Base-by-base conservation (phyloP, 1,140 invertebrate genomes). In the Maniola jurtina region DNA sequence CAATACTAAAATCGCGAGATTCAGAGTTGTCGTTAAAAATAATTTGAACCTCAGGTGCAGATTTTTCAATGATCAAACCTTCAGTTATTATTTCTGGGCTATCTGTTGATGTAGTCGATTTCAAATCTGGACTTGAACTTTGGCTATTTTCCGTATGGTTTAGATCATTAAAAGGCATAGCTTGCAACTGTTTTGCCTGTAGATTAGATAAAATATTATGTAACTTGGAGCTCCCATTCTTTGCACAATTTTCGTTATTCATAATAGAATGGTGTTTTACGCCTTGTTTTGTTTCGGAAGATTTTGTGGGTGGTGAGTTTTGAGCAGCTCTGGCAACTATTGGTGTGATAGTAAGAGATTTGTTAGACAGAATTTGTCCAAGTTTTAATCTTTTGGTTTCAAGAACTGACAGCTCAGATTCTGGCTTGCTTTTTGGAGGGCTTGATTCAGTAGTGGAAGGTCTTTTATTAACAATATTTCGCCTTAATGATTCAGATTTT, bases 201-300 rank as follows among this genome's bases (percentile, higher is more conserved):
- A 91, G 81, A 75, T 85, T 88, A 34, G 85, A 84, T 40, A 91
- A 70, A 69, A 91, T 91, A 72, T 88, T 89, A 57, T 91, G 89
- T 57, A 92, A 66, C 64, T 91, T 90, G 9, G 89, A 90, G 66
- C 88, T 88, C 25, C 88, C 89, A 84, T 91, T 91, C 68, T 92
- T 91, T 16, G 88, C 83, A 72, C 86, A 88, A 60, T 88, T 90
- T 65, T 90, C 88, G 68, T 88, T 90, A 71, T 88, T 89, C 34
- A 89, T 66, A 8, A 88, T 55, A 35, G 80, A 71, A 75, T 89
- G 86, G 73, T 89, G 87, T 67, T 78, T 84, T 25, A 38, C 64
- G 15, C 63, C 76, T 61, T 81, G 83, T 77, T 83, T 84, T 25
- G 70, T 73, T 59, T 84, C 83, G 59, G 80, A 42, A 52, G 71